Conservation (phyloP, 2,888 invertebrate species). For the Dasypolia templi region DNA sequence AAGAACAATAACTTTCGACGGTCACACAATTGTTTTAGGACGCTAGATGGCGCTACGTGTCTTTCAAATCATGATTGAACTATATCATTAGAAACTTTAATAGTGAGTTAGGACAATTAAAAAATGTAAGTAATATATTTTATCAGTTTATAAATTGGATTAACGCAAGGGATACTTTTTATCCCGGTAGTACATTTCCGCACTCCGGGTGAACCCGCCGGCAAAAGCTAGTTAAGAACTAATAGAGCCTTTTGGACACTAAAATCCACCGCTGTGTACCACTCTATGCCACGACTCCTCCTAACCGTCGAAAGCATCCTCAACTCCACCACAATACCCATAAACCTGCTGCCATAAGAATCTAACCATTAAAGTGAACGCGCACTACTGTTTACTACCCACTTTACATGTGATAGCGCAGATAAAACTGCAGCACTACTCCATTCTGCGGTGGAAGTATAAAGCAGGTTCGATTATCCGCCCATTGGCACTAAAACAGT, state of each 20-base stretch:
- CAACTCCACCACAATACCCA: slow-evolving; percentile 22
- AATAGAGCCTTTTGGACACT: neutral
- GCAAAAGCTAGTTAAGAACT: neutral
- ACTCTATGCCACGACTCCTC: neutral
- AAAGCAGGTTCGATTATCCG: slow-evolving; percentile 38
- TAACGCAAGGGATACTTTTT: too few relatives aligned
- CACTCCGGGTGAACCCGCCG: too few relatives aligned
- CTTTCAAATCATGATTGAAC: too few relatives aligned
- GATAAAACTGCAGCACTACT: slow-evolving; percentile 55
- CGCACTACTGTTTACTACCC: slow-evolving; percentile 54
- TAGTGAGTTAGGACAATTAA: too few relatives aligned
- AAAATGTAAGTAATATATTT: too few relatives aligned
- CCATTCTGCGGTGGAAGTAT: slow-evolving; percentile 16
- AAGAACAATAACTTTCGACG: too few relatives aligned
- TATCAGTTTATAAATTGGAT: too few relatives aligned
- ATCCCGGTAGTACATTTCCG: too few relatives aligned
- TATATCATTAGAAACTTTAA: too few relatives aligned
- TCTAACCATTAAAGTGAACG: slow-evolving; percentile 43
- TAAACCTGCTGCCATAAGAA: slow-evolving; percentile 49
- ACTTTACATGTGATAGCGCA: slow-evolving; percentile 59
- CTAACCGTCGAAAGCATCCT: neutral
- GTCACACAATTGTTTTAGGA: too few relatives aligned
- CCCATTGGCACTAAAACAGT: slow-evolving; percentile 26
- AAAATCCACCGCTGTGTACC: neutral
- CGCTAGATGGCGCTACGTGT: too few relatives aligned